Evolutionary conservation across 2,888 invertebrate genomes (phyloP).

Genomic region (Caenorhabditis auriculariae): DNA sequence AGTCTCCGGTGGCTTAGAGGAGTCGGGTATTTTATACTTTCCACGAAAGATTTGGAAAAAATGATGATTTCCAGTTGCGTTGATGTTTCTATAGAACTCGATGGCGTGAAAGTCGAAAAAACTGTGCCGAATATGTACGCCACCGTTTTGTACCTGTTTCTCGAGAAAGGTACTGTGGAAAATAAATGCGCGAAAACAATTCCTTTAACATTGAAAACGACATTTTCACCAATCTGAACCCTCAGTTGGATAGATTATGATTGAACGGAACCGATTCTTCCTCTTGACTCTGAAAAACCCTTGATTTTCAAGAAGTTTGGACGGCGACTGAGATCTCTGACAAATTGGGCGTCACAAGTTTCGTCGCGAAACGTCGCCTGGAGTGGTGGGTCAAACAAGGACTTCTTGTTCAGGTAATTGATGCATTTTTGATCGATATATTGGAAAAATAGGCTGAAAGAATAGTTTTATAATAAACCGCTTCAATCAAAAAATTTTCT

Average conservation of each 20-base stretch:
- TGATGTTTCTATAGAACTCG: slow-evolving; percentile 42
- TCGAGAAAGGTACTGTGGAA: slow-evolving; percentile 46
- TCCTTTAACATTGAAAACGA: neutral
- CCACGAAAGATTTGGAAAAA: neutral
- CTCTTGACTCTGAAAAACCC: neutral
- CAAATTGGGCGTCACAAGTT: slow-evolving; percentile 20
- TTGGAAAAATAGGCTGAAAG: neutral
- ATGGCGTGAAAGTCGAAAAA: slow-evolving; percentile 35
- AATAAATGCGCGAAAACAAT: slow-evolving; percentile 9
- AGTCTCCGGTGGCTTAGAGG: slow-evolving; percentile 40
- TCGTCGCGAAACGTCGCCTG: slow-evolving; percentile 35
- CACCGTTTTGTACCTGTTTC: slow-evolving; percentile 43
- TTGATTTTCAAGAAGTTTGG: slow-evolving; percentile 44
- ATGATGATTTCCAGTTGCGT: slow-evolving; percentile 19
- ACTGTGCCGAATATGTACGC: slow-evolving; percentile 45
- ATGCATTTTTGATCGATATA: neutral
- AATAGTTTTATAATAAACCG: neutral
- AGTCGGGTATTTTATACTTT: slow-evolving; percentile 24
- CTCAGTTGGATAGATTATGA: neutral
- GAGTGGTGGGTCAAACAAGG: slow-evolving; percentile 47
- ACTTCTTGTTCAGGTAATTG: slow-evolving; percentile 10
- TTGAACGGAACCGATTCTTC: neutral
- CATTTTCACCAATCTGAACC: neutral
- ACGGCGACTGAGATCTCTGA: slow-evolving; percentile 35
- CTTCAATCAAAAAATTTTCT: neutral